phyloP scores from a whole-genome alignment of 1,140 invertebrate genomes.

The Triops longicaudatus region DNA sequence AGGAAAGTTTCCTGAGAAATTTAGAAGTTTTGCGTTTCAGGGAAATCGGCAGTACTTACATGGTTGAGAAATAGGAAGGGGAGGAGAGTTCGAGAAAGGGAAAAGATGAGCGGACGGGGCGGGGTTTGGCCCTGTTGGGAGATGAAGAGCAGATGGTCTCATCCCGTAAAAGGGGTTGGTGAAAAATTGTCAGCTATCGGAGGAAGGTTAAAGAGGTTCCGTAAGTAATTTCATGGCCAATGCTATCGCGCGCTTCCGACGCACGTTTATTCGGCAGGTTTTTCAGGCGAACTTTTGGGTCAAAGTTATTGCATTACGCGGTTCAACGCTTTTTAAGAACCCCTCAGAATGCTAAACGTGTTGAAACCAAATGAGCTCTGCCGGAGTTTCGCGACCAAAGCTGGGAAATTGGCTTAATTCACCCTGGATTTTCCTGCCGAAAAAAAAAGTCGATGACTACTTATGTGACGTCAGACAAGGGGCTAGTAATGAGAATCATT shows the following conservation, averaged over 20 bases:
- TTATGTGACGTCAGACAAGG: too few species aligned
- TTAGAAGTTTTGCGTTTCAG: background rate
- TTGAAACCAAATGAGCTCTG: background rate
- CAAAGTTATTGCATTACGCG: slow-evolving; percentile 3
- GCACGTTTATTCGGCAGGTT: background rate
- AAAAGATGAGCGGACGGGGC: too few species aligned
- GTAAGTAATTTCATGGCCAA: background rate
- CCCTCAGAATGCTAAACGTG: background rate
- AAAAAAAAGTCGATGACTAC: too few species aligned
- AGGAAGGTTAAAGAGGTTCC: background rate
- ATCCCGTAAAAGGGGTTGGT: background rate
- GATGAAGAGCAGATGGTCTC: background rate
- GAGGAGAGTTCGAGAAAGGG: too few species aligned
- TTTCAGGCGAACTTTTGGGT: background rate
- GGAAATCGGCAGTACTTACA: background rate
- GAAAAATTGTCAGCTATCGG: background rate
- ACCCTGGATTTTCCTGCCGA: too few species aligned
- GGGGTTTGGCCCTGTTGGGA: background rate
- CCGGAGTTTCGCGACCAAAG: background rate
- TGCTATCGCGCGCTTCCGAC: background rate
- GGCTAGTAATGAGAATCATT: too few species aligned
- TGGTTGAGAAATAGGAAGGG: too few species aligned
- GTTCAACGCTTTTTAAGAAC: background rate
- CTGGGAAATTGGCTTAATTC: background rate
- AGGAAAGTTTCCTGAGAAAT: too few species aligned